Base-by-base conservation (phyloP, 2,888 invertebrate species). In the Nebria salina region DNA sequence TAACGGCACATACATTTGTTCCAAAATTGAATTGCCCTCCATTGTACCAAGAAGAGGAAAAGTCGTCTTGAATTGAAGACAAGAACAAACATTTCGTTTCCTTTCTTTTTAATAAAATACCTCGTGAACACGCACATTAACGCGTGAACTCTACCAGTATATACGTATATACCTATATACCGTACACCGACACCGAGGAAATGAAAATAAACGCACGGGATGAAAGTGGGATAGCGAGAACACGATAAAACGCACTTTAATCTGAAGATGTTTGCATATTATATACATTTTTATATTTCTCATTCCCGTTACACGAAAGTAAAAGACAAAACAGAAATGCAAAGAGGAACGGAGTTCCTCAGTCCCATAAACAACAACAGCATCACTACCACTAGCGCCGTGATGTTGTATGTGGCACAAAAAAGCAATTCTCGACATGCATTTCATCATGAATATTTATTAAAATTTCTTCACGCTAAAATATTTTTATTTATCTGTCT, bases 361-460 rank as follows among this genome's bases (percentile, higher is more conserved):
- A 54, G 13, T 54, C 11, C 54, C 54, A 54, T 54, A 54, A 54
- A 54, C 54, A 54, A 54, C 54, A 54, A 54, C 66, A 13, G 15
- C 70, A 70, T 70, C 70, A 70, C 25, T 11, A 70, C 15, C 70
- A 70, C 25, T 11, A 25, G 8, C 34, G 25, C 70, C 25, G 25
- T 70, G 54, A 54, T 54, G 70, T 25, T 70, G 70, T 20, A 13
- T 70, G 54, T 13, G 5, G 25, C 70, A 70, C 34, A 34, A 34
- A 25, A 68, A 70, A 70, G 70, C 25, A 70, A 70, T 70, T 70
- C 34, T 9, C 70, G 34, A 34, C 20, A 70, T 70, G 70, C 20
- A 34, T 75, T 80, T 70, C 75, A n/a, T 70, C 80, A 80, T 80
- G 80, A 80, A 80, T 80, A 80, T 80, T 80, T 80, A 80, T 80